phyloP scores from a whole-genome alignment of 2,797 vertebrate genomes.

The Arnoldichthys spilopterus region DNA sequence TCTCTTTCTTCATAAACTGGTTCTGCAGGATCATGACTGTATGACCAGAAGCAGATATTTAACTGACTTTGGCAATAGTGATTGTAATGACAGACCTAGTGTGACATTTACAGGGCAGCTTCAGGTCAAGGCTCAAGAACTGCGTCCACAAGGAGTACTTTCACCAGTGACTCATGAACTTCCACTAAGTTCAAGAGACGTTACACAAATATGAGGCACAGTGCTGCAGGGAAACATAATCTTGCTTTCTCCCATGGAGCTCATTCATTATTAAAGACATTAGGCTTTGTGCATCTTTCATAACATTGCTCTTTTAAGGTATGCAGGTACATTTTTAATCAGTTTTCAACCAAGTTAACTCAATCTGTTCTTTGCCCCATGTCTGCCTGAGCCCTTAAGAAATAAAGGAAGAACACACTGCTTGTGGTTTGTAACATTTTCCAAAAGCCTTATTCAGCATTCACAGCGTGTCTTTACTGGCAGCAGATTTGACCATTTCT shows the following conservation, averaged over 20 bases:
- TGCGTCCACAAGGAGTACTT: constrained; percentile 6
- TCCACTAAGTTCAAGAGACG: constrained; percentile 36
- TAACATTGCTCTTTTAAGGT: constrained; percentile 38
- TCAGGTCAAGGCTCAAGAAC: constrained; percentile 27
- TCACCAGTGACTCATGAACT: constrained; percentile 42
- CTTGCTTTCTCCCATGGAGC: constrained; percentile 46
- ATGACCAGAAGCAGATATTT: neutral
- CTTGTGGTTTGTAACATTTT: neutral
- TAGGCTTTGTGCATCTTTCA: constrained; percentile 51
- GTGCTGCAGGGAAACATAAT: constrained; percentile 32
- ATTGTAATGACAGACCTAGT: constrained; percentile 10
- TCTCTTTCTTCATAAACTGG: neutral
- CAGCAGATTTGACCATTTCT: neutral
- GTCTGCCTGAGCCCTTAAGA: neutral
- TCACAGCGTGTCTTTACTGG: neutral
- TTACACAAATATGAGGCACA: constrained; percentile 9
- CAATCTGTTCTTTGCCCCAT: neutral
- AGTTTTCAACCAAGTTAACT: neutral
- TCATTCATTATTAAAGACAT: constrained; percentile 52
- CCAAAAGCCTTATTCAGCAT: constrained; percentile 7
- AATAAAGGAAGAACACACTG: neutral
- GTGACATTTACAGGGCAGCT: constrained; percentile 35
- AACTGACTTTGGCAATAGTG: neutral
- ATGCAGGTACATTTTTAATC: constrained; percentile 52
- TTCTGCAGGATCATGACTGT: neutral